Evolutionary conservation across 2,888 invertebrate genomes (phyloP), one percentile per base, ranked within the genome.

Genomic region (Acrocyrtus sp.): DNA sequence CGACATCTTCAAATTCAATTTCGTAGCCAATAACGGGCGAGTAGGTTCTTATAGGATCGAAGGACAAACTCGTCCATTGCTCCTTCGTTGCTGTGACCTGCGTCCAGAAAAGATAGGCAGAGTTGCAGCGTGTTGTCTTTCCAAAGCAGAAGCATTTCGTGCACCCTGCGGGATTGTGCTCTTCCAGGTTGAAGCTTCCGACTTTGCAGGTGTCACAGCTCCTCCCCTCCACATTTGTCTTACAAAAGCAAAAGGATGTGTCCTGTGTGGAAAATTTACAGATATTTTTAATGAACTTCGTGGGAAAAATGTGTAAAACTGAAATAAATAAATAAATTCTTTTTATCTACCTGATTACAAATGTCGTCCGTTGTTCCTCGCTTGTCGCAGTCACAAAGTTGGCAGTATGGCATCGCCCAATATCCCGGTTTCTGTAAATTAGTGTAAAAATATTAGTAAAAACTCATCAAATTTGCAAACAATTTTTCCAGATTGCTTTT

Each of bases 141-240:
- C 96, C 96, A 83, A 97, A 99, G 84, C 99, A 99, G 89, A 95
- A 98, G 83, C 99, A 99, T 80, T 94, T 92, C 1, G 96, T 95
- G 83, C 98, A 99, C 0, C 98, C 99, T 1, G 92, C 90, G 0
- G 92, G 90, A 84, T 98, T 96, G 65, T 86, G 87, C 1, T 88
- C 88, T 84, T 95, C 92, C 34, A 99, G 86, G 84, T 97, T 92
- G 86, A 95, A 99, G 3, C 94, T 94, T 17, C 96, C 96, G 39
- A 93, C 92, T 77, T 89, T 89, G 83, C 98, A 99, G 0, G 89
- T 87, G 81, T 94, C 91, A 83, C 98, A 99, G 8, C 90, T 89
- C 72, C 88, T 86, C 1, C 93, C 94, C 3, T 89, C 87, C 0
- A 92, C 60, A 80, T 94, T 89, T 41, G 86, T 88, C 86, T 95